Percentiles rank a stretch among this genome's conserved stretches.
Evolutionary conservation across 2,888 invertebrate genomes (phyloP).

Genomic region (Mesochorus sp.): DNA sequence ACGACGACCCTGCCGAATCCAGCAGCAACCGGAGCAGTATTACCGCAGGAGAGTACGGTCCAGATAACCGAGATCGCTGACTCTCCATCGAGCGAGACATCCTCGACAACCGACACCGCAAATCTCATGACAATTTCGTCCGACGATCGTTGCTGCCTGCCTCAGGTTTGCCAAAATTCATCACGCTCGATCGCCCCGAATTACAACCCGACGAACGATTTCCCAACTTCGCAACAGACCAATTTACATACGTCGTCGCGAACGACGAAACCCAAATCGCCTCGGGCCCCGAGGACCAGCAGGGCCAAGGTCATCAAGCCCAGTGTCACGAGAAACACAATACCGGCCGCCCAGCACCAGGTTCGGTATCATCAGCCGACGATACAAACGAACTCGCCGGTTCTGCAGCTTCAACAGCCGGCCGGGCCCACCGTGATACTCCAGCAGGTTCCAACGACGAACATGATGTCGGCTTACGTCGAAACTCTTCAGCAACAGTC

Average conservation of each 20-base stretch:
- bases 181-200: constrained; percentile 67
- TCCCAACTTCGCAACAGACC: constrained; percentile 60
- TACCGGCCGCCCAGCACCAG: constrained; percentile 63
- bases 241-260: constrained; percentile 67
- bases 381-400: constrained; percentile 82
- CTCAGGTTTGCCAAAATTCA: constrained; percentile 71
- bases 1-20: constrained; percentile 78
- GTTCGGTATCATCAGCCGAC: constrained; percentile 75
- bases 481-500: constrained; percentile 88
- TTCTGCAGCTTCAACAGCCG: constrained; percentile 84
- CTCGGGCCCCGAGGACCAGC: constrained; percentile 31
- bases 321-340: constrained; percentile 69
- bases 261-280: constrained; percentile 46
- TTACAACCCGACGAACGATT: constrained; percentile 63
- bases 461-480: constrained; percentile 86
- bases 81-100: constrained; percentile 66
- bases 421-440: constrained; percentile 87
- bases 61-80: constrained; percentile 78
- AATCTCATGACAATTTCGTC: constrained; percentile 64
- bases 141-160: constrained; percentile 37
- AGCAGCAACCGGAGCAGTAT: constrained; percentile 64
- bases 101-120: constrained; percentile 50
- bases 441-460: constrained; percentile 86
- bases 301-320: constrained; percentile 74
- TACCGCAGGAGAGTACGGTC: constrained; percentile 74